phyloP scores from a whole-genome alignment of 2,888 invertebrate genomes.

The Cephus sareptanus region DNA sequence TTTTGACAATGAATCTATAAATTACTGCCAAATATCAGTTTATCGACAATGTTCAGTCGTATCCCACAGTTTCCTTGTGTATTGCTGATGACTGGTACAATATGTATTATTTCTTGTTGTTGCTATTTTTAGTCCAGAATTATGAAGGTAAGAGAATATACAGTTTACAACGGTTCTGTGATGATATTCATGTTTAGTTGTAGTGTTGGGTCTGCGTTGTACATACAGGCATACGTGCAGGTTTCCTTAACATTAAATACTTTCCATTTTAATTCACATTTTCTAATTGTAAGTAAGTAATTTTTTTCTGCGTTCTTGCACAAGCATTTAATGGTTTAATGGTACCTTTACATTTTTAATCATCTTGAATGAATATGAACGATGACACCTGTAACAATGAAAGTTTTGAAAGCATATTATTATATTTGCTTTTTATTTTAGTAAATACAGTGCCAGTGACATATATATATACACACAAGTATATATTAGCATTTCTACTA shows the following conservation, averaged over 20 bases:
- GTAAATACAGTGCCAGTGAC: background rate
- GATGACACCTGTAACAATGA: background rate
- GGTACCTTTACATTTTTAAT: background rate
- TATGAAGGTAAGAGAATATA: background rate
- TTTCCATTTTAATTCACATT: background rate
- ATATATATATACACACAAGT: too few relatives aligned
- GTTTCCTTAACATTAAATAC: background rate
- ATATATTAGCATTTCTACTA: background rate
- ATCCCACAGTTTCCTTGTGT: too few relatives aligned
- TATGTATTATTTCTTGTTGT: background rate
- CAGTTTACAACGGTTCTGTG: background rate
- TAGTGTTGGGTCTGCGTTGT: background rate
- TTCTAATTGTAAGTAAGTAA: background rate
- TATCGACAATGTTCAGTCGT: too few relatives aligned
- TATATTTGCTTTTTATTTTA: background rate
- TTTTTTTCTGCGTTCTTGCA: background rate
- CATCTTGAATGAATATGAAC: background rate
- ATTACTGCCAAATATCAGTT: too few relatives aligned
- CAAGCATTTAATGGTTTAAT: background rate
- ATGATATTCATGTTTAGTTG: background rate
- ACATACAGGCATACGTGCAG: background rate
- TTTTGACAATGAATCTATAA: background rate
- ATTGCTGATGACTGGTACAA: background rate
- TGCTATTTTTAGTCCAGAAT: background rate
- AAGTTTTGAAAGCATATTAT: background rate